These are phyloP conservation scores for Miltochrista miniata DNA, from an alignment of 2,888 invertebrate genomes.

Conservation along the genomic window DNA sequence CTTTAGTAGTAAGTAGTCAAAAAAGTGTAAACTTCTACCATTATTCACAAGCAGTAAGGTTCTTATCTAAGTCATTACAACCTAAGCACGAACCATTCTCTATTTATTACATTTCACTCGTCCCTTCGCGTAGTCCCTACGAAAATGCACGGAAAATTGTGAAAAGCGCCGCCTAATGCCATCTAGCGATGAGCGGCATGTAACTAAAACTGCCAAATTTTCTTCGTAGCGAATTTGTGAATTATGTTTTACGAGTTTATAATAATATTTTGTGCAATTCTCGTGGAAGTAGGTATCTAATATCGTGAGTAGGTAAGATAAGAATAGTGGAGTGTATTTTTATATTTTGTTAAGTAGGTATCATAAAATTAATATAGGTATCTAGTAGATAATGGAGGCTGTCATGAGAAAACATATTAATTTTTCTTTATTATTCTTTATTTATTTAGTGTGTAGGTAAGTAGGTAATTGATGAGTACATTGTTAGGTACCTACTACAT, in stretches of 20 bases:
- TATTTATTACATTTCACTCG: neutral
- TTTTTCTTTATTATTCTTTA: too few species aligned
- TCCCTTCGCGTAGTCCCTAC: constrained; percentile 13
- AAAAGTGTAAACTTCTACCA: neutral
- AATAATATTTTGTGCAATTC: too few species aligned
- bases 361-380: too few species aligned
- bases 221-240: neutral
- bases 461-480: too few species aligned
- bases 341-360: too few species aligned
- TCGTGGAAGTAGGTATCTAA: too few species aligned
- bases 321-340: too few species aligned
- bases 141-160: constrained; percentile 57
- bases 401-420: too few species aligned
- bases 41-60: neutral
- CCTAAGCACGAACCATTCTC: constrained; percentile 3
- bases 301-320: too few species aligned
- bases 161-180: constrained; percentile 62
- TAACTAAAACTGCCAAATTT: constrained; percentile 24
- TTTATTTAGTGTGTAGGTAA: too few species aligned
- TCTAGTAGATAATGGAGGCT: too few species aligned
- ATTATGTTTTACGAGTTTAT: neutral
- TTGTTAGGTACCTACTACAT: too few species aligned
- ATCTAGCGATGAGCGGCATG: constrained; percentile 70
- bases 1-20: neutral
- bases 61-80: neutral